A percentile compares a stretch with the other conserved stretches of the same genome.
phyloP scores from a whole-genome alignment of 2,113 vertebrate species.

The Nicator chloris region DNA sequence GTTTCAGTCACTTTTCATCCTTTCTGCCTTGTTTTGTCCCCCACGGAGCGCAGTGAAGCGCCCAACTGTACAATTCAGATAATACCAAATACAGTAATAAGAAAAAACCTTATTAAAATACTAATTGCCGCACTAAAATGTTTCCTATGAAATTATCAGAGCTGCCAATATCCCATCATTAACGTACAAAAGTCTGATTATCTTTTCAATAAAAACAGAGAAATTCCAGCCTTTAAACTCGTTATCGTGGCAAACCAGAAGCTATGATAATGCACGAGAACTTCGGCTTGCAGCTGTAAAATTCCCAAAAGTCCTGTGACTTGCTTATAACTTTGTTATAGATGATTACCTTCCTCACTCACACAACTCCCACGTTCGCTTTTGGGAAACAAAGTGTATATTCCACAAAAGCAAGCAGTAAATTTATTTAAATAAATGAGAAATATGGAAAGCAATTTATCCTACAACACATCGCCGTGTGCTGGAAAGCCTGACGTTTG shows the following conservation, averaged over 20 bases:
- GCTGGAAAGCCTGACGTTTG: background rate
- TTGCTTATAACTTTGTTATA: background rate
- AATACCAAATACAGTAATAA: background rate
- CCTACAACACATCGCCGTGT: background rate
- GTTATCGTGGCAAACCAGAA: conserved; percentile 38
- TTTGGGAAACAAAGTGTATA: background rate
- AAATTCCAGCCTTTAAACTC: conserved; percentile 27
- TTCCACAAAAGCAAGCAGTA: background rate
- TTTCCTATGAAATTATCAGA: background rate
- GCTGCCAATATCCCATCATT: conserved; percentile 28
- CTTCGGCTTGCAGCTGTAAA: conserved; percentile 19
- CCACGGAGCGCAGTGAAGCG: background rate
- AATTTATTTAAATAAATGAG: background rate
- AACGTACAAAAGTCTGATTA: conserved; percentile 13
- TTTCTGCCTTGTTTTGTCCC: background rate
- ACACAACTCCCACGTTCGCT: background rate
- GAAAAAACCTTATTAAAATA: background rate
- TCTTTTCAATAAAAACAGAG: conserved; percentile 21
- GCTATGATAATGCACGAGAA: background rate
- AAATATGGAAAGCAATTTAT: background rate
- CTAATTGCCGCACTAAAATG: background rate
- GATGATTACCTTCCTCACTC: conserved; percentile 4
- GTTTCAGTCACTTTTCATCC: background rate
- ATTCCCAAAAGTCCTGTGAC: conserved; percentile 34
- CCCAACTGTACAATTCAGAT: conserved; percentile 30